Percentiles rank a stretch among this genome's conserved stretches.
Conservation (phyloP, 2,888 invertebrate species). For the Parnassius glacialis region DNA sequence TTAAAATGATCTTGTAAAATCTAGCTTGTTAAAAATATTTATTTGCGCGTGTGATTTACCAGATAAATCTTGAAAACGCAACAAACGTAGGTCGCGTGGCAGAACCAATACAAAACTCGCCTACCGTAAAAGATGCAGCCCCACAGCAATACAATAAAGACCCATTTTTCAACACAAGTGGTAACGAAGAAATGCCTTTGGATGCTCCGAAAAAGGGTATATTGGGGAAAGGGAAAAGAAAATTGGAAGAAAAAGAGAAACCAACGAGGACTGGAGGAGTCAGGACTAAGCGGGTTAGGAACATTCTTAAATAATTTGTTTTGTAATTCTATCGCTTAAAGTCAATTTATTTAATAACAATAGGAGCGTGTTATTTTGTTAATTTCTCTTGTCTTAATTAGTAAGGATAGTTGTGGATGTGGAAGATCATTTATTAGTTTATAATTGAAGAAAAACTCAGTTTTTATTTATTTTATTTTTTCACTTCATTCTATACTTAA, state of each 20-base stretch:
- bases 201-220: slow-evolving; percentile 14
- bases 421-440: no score
- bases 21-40: no score
- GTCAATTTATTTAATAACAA: no score
- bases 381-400: no score
- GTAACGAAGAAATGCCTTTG: slow-evolving; percentile 32
- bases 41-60: neutral
- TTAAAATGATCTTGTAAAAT: no score
- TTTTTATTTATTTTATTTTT: no score
- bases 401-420: no score
- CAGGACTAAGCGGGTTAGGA: slow-evolving; percentile 39
- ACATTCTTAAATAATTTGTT: slow-evolving; percentile 17
- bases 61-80: slow-evolving; percentile 41
- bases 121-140: slow-evolving; percentile 39
- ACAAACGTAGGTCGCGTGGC: slow-evolving; percentile 42
- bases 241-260: slow-evolving; percentile 32
- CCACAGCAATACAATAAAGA: slow-evolving; percentile 54
- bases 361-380: no score
- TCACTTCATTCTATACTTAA: no score
- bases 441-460: no score
- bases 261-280: slow-evolving; percentile 41
- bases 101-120: slow-evolving; percentile 31
- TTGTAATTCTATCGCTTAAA: neutral
- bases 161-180: slow-evolving; percentile 35
- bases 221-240: slow-evolving; percentile 39